A percentile compares a stretch with the other conserved stretches of the same genome.
Evolutionary conservation across 2,888 invertebrate genomes (phyloP).

Genomic region (Dynastes tityus): DNA sequence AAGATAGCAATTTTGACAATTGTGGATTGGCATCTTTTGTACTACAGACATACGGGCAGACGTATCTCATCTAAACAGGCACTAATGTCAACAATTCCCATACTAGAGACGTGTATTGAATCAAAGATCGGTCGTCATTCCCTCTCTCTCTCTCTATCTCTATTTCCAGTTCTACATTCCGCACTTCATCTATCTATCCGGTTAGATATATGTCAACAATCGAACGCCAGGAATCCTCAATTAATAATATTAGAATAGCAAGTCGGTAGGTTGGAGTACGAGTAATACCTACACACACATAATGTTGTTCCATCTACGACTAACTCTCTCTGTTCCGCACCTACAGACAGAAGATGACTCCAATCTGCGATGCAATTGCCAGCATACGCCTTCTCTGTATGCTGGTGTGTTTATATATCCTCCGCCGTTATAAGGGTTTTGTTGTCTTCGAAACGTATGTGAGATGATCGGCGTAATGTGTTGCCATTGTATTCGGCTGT

Average conservation of each 20-base stretch:
- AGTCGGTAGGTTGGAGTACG: conserved; percentile 19
- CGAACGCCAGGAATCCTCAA: conserved; percentile 34
- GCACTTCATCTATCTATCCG: conserved; percentile 4
- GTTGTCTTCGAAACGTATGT: conserved; percentile 7
- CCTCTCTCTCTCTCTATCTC: neutral
- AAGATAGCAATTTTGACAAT: neutral
- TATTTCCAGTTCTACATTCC: neutral
- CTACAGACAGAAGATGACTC: neutral
- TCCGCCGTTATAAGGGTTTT: neutral
- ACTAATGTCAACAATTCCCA: conserved; percentile 29
- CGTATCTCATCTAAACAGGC: conserved; percentile 21
- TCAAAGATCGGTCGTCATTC: conserved; percentile 9
- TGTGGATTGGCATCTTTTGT: conserved; percentile 29
- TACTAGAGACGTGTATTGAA: conserved; percentile 5
- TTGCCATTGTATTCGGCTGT: neutral
- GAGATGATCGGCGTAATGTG: conserved; percentile 15
- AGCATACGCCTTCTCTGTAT: conserved; percentile 1
- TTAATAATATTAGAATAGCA: conserved; percentile 40
- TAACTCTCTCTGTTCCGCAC: neutral
- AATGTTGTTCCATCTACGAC: neutral
- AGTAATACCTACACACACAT: conserved; percentile 3
- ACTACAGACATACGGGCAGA: conserved; percentile 2
- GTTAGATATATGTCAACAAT: conserved; percentile 26
- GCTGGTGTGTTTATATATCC: conserved; percentile 7
- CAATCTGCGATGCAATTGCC: conserved; percentile 1